These are phyloP conservation scores for Gari tellinella DNA, from an alignment of 2,888 invertebrate species.

Conservation along the genomic window DNA sequence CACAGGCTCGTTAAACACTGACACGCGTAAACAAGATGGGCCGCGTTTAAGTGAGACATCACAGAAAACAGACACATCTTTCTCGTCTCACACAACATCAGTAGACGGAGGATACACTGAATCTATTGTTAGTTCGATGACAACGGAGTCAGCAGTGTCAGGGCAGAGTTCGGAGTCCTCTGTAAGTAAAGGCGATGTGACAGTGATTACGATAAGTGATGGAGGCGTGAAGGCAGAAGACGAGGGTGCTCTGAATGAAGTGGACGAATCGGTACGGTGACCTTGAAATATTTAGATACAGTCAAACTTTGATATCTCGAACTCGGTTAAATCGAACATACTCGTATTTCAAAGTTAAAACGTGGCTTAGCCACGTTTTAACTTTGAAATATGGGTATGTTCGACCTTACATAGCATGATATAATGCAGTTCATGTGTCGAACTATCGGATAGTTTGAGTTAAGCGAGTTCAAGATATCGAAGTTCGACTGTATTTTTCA, in stretches of 20 bases:
- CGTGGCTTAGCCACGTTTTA: too few relatives aligned
- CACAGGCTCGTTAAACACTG: not conserved
- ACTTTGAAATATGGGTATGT: too few relatives aligned
- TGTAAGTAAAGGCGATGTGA: slow-evolving; percentile 28
- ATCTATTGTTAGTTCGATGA: slow-evolving; percentile 40
- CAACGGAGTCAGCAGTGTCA: slow-evolving; percentile 16
- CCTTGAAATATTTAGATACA: not conserved
- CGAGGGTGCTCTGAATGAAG: slow-evolving; percentile 16
- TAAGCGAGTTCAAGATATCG: too few relatives aligned
- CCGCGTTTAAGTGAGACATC: slow-evolving; percentile 24
- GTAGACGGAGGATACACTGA: slow-evolving; percentile 30
- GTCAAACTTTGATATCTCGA: too few relatives aligned
- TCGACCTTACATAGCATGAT: too few relatives aligned
- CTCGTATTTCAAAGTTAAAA: too few relatives aligned
- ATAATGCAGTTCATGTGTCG: too few relatives aligned
- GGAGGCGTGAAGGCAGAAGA: not conserved
- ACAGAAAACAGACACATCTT: slow-evolving; percentile 38
- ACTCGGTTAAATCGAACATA: too few relatives aligned
- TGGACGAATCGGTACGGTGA: slow-evolving; percentile 35
- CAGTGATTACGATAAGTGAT: not conserved
- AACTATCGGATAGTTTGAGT: too few relatives aligned
- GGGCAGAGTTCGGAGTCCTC: slow-evolving; percentile 27
- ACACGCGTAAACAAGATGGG: slow-evolving; percentile 16
- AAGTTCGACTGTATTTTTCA: too few relatives aligned
- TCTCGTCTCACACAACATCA: slow-evolving; percentile 40